These are phyloP conservation scores for Poicephalus gulielmi DNA, from an alignment of 2,113 vertebrate species.

Conservation along the genomic window DNA sequence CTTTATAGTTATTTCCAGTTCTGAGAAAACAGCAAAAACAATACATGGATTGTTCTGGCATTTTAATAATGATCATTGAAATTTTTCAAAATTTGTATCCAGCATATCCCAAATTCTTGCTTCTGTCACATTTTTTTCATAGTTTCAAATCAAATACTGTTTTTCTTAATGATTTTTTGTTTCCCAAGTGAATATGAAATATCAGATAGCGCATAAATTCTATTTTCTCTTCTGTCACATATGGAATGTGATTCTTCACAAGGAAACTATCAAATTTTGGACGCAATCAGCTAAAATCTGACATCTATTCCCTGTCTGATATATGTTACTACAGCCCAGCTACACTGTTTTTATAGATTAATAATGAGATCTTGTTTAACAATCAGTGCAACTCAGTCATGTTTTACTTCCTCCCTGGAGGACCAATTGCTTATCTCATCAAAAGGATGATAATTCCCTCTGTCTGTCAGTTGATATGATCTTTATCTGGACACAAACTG, in stretches of 20 bases:
- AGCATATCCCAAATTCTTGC: neutral
- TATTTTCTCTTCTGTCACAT: neutral
- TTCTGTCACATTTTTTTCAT: neutral
- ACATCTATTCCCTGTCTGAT: neutral
- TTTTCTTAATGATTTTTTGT: neutral
- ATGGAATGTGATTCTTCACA: neutral
- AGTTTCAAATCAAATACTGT: neutral
- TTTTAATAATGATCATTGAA: neutral
- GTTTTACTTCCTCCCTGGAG: slow-evolving; percentile 27
- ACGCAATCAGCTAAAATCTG: neutral
- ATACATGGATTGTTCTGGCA: neutral
- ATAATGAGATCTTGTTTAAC: slow-evolving; percentile 37
- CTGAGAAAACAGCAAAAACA: neutral
- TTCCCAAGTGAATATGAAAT: neutral
- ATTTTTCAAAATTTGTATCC: neutral
- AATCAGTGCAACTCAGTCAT: slow-evolving; percentile 42
- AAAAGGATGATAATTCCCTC: slow-evolving; percentile 36
- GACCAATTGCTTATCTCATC: slow-evolving; percentile 53
- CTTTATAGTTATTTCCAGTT: neutral
- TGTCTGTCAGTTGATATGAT: slow-evolving; percentile 53
- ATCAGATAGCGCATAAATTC: neutral
- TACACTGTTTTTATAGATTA: slow-evolving; percentile 28
- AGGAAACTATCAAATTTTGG: neutral
- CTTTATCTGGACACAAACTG: slow-evolving; percentile 39
- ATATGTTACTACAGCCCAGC: neutral